Conservation (phyloP, 64 coral and sea anemone species). For the Montipora foliosa region DNA sequence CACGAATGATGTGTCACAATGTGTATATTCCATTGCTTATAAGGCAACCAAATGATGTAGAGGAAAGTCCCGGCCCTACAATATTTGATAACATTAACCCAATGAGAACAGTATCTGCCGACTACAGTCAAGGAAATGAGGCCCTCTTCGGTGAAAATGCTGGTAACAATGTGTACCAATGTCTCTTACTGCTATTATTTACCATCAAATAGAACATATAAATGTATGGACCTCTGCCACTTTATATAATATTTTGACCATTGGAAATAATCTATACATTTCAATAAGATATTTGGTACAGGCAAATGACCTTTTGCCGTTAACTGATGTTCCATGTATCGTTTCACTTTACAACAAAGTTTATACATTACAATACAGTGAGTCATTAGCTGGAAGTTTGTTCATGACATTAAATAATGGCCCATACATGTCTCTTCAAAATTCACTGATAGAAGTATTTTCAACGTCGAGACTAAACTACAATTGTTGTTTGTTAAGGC, state of each 20-base stretch:
- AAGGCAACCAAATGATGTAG: neutral
- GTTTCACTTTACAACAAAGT: constrained; percentile 24
- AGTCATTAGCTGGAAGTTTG: constrained; percentile 19
- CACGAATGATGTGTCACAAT: no score
- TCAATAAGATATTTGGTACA: constrained; percentile 1
- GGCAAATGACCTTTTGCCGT: constrained; percentile 6
- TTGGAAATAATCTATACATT: constrained; percentile 17
- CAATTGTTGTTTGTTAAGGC: neutral
- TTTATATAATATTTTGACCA: constrained; percentile 19
- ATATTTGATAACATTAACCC: constrained; percentile 14
- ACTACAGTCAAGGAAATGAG: no score
- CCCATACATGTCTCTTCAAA: constrained; percentile 4
- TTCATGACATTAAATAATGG: constrained; percentile 23
- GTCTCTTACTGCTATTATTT: no score
- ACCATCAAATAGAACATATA: no score
- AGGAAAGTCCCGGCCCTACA: neutral
- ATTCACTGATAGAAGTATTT: constrained; percentile 3
- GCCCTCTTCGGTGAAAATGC: neutral
- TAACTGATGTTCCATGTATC: neutral
- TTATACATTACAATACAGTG: constrained; percentile 7
- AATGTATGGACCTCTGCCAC: neutral
- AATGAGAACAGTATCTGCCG: neutral
- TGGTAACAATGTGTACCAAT: neutral
- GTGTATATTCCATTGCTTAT: neutral
- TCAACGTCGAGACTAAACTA: neutral